Evolutionary conservation across 2,113 vertebrate genomes (phyloP).

Genomic region (Sturnira hondurensis): DNA sequence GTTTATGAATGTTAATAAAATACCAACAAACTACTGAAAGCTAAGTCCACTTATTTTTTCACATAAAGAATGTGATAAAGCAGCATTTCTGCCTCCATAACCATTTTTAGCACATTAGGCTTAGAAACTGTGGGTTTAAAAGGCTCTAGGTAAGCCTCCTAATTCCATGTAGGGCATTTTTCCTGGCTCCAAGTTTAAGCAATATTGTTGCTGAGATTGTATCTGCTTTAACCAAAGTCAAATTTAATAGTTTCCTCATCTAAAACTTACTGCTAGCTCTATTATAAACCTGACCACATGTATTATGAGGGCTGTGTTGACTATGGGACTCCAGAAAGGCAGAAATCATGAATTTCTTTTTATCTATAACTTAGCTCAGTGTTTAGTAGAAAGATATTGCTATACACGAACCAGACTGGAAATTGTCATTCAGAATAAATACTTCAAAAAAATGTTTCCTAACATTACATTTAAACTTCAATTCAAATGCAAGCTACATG

Average conservation of each 20-base stretch:
- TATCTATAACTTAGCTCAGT: neutral
- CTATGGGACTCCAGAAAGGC: neutral
- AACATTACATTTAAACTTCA: neutral
- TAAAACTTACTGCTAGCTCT: neutral
- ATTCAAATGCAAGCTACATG: neutral
- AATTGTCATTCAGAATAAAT: neutral
- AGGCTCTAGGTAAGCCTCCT: neutral
- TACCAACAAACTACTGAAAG: slow-evolving; percentile 1
- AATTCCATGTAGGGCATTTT: neutral
- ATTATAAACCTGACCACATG: neutral
- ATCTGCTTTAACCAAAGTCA: neutral
- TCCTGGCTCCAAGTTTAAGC: neutral
- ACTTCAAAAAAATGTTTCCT: neutral
- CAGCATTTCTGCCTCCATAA: neutral
- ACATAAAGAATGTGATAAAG: neutral
- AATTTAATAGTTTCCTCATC: neutral
- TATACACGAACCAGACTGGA: neutral
- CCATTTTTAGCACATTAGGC: neutral
- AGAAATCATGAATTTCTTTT: neutral
- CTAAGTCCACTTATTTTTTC: neutral
- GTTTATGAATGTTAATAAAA: neutral
- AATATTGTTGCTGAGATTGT: neutral
- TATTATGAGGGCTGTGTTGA: neutral
- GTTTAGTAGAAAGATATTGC: neutral
- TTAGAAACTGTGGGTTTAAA: neutral